Evolutionary conservation across 2,113 vertebrate genomes (phyloP).

Genomic region (Thamnaconus septentrionalis): DNA sequence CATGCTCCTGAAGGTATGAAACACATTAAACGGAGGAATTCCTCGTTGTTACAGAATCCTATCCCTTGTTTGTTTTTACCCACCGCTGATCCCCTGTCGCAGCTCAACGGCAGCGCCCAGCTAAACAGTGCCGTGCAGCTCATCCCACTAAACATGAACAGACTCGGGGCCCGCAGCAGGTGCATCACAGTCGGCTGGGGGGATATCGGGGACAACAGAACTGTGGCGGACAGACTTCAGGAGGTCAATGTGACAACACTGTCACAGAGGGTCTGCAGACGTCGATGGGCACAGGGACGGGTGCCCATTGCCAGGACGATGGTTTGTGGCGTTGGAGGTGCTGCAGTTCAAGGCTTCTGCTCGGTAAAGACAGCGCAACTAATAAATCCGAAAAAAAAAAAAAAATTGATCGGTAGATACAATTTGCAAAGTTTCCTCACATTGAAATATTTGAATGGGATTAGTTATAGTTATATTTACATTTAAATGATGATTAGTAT

Average conservation of each 20-base stretch:
- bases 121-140: slow-evolving; percentile 57
- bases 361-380: slow-evolving; percentile 42
- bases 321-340: slow-evolving; percentile 46
- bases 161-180: not conserved
- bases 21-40: not conserved
- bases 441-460: too few species aligned
- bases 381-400: too few species aligned
- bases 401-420: too few species aligned
- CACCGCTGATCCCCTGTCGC: not conserved
- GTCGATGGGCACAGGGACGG: slow-evolving; percentile 35
- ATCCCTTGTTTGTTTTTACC: not conserved
- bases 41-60: not conserved
- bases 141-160: slow-evolving; percentile 34
- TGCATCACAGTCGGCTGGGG: slow-evolving; percentile 68
- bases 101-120: slow-evolving; percentile 51
- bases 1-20: slow-evolving; percentile 75
- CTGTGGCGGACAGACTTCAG: slow-evolving; percentile 52
- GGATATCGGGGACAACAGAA: slow-evolving; percentile 46
- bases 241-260: slow-evolving; percentile 60
- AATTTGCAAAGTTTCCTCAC: too few species aligned
- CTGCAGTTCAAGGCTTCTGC: slow-evolving; percentile 54
- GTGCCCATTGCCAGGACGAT: slow-evolving; percentile 40
- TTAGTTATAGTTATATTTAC: too few species aligned
- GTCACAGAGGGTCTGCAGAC: slow-evolving; percentile 17
- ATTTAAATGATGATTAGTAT: not conserved